Conservation (phyloP, 2,888 invertebrate genomes). For the Clitarchus hookeri region DNA sequence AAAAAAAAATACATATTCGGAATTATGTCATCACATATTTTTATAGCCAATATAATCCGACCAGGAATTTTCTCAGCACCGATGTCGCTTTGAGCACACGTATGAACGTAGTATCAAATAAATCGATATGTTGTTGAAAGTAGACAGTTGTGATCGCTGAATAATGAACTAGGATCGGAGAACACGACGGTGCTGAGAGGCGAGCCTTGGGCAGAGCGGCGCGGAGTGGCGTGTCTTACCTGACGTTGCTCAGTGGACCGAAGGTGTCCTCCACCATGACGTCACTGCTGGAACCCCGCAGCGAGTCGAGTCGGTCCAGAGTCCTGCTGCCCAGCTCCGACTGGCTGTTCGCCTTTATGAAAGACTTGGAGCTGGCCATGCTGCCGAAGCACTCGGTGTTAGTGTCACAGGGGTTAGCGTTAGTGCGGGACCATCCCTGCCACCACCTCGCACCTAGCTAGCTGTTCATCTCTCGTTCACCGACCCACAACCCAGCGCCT, state of each 20-base stretch:
- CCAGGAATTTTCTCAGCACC: no score
- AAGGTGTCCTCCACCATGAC: conserved; percentile 84
- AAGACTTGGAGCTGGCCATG: conserved; percentile 80
- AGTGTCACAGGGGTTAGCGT: background rate
- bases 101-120: no score
- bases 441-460: no score
- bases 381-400: conserved; percentile 51
- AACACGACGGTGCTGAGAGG: no score
- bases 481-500: no score
- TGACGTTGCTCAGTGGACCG: conserved; percentile 89
- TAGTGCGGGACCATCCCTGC: no score
- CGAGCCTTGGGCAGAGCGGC: no score
- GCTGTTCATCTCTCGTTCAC: no score
- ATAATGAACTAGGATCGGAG: background rate
- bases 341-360: conserved; percentile 89
- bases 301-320: conserved; percentile 69
- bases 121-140: background rate
- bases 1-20: no score
- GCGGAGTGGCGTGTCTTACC: conserved; percentile 56
- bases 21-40: no score
- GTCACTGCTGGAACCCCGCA: conserved; percentile 73
- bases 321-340: conserved; percentile 65
- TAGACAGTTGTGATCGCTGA: background rate
- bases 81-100: no score
- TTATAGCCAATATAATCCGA: no score